Evolutionary conservation across 2,113 vertebrate species (phyloP).

Genomic region (Alosa alosa): DNA sequence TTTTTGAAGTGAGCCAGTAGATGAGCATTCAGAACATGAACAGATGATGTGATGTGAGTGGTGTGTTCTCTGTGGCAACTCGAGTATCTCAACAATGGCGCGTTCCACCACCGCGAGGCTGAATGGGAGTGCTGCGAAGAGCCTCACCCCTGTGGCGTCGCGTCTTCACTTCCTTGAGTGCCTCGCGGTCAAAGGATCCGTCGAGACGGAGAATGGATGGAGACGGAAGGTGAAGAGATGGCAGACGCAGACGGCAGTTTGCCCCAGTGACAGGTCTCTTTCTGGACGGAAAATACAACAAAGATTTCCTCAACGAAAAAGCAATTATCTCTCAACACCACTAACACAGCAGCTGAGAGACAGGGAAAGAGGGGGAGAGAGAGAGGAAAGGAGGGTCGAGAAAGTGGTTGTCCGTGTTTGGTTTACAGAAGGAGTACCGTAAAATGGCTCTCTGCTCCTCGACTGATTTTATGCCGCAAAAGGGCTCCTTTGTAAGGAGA

Average conservation of each 20-base stretch:
- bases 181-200: neutral
- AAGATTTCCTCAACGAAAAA: slow-evolving; percentile 19
- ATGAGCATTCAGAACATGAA: neutral
- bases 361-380: neutral
- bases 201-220: neutral
- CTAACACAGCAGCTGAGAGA: neutral
- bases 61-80: neutral
- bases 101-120: neutral
- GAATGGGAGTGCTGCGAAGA: neutral
- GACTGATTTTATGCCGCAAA: neutral
- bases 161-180: neutral
- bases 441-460: neutral
- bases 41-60: neutral
- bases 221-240: neutral
- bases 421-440: neutral
- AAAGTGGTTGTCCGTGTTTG: neutral
- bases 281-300: slow-evolving; percentile 22
- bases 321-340: slow-evolving; percentile 5
- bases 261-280: slow-evolving; percentile 19
- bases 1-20: neutral
- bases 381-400: neutral
- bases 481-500: neutral
- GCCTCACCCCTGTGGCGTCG: neutral
- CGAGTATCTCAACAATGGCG: neutral
- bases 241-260: neutral